These are phyloP conservation scores for Chunga burmeisteri DNA, from an alignment of 2,113 vertebrate genomes.

Conservation along the genomic window DNA sequence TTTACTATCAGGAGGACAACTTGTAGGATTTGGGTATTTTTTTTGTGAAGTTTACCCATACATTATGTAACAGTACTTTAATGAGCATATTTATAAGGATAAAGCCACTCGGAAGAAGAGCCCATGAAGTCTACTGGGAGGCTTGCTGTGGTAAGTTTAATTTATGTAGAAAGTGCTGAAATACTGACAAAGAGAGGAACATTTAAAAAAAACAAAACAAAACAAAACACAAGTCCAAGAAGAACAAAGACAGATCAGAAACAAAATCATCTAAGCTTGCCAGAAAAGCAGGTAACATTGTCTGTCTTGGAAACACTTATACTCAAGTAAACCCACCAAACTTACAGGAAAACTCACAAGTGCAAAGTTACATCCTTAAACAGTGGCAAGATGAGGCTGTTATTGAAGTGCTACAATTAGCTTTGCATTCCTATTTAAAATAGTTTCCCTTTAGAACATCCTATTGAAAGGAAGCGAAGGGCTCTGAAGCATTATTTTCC, in stretches of 20 bases:
- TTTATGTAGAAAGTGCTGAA: neutral
- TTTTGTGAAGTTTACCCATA: neutral
- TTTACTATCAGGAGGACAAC: neutral
- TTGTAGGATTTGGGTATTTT: neutral
- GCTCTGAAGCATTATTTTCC: neutral
- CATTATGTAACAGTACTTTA: neutral
- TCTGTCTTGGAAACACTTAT: neutral
- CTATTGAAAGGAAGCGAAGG: neutral
- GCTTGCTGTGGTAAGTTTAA: neutral
- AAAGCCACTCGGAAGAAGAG: neutral
- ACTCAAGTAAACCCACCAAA: neutral
- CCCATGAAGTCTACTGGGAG: neutral
- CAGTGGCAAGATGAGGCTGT: neutral
- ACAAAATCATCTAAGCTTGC: neutral
- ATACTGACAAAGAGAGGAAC: neutral
- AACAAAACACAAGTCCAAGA: neutral
- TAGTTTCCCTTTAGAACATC: neutral
- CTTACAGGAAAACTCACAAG: neutral
- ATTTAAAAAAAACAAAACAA: neutral
- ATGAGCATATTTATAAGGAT: neutral
- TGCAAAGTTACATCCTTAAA: neutral
- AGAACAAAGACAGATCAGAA: neutral
- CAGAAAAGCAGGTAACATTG: neutral
- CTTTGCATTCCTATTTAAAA: conserved; percentile 2
- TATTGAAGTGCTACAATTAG: neutral